These are phyloP conservation scores for Caracal caracal DNA, from an alignment of 2,113 vertebrate species.

Conservation along the genomic window DNA sequence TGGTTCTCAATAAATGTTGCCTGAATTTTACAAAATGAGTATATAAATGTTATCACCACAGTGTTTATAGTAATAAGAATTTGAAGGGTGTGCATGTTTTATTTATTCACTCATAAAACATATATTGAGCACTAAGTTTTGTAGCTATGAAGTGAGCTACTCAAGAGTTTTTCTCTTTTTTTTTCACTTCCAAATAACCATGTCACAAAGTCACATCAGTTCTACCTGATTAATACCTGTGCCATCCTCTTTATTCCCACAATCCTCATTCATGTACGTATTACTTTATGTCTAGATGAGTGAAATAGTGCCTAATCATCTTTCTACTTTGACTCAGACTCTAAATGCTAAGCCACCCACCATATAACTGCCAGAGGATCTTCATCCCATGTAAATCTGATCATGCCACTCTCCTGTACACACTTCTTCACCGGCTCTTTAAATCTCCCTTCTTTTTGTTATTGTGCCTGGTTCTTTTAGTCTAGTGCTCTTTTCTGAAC, in stretches of 20 bases:
- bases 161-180: not conserved
- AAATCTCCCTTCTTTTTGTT: not conserved
- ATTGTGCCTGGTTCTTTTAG: not conserved
- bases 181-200: not conserved
- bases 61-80: not conserved
- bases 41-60: not conserved
- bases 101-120: not conserved
- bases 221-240: not conserved
- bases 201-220: not conserved
- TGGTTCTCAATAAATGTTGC: not conserved
- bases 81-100: not conserved
- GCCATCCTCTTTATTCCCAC: not conserved
- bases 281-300: not conserved
- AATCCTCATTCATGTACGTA: not conserved
- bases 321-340: not conserved
- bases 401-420: not conserved
- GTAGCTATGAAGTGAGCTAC: not conserved
- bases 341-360: not conserved
- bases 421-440: not conserved
- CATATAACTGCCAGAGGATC: not conserved
- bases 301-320: too few species aligned
- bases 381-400: not conserved
- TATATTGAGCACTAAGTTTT: not conserved
- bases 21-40: not conserved
- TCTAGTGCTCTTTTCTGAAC: not conserved